phyloP scores from a whole-genome alignment of 1,140 invertebrate genomes.

The Brachionus koreanus region DNA sequence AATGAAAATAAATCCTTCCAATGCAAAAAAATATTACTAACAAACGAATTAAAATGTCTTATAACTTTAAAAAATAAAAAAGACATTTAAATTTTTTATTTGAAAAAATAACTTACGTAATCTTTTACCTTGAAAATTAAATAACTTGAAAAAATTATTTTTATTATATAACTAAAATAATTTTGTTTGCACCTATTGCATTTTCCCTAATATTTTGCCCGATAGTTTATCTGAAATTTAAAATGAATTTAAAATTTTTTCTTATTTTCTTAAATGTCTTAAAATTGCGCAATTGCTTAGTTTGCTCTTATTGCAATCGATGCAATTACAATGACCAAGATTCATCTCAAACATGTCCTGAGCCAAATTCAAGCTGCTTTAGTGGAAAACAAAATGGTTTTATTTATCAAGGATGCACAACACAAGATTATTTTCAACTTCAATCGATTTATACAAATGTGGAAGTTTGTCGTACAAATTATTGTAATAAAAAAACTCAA shows the following conservation, averaged over 20 bases:
- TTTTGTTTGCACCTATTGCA: background rate
- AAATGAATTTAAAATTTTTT: background rate
- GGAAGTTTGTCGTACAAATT: background rate
- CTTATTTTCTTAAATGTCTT: background rate
- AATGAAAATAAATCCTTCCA: too few relatives aligned
- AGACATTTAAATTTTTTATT: background rate
- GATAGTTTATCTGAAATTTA: too few relatives aligned
- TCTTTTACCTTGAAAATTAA: background rate
- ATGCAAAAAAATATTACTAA: too few relatives aligned
- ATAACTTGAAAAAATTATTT: background rate
- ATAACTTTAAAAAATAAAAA: background rate
- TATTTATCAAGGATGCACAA: conserved; percentile 25
- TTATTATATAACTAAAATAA: background rate
- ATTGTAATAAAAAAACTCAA: conserved; percentile 16
- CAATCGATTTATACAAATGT: background rate
- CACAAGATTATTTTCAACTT: background rate
- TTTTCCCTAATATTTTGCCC: background rate
- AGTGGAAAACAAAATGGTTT: background rate
- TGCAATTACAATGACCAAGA: background rate
- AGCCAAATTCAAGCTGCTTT: background rate
- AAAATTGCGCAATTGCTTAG: background rate
- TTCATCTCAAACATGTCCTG: background rate
- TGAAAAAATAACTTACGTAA: background rate
- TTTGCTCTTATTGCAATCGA: conserved; percentile 15
- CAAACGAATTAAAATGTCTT: background rate